Conservation (phyloP, 2,797 vertebrate genomes). For the Benthosema pterotum region DNA sequence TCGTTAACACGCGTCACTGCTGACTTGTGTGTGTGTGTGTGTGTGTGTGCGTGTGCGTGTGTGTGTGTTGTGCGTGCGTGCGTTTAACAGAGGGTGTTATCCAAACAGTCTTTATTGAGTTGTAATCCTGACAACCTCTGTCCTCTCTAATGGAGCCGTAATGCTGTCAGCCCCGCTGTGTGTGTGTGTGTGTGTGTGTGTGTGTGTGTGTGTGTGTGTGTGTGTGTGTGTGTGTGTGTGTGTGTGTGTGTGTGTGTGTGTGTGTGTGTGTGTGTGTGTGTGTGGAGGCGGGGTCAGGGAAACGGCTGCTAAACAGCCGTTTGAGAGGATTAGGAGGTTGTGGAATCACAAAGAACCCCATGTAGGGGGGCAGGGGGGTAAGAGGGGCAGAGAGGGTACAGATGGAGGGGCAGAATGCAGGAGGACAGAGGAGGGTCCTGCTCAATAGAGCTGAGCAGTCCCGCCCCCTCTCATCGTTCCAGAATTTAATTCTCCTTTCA, state of each 20-base stretch:
- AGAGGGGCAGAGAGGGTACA: background rate
- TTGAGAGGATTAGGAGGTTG: constrained; percentile 80
- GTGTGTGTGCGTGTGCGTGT: constrained; percentile 40
- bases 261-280: constrained; percentile 1
- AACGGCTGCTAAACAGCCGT: constrained; percentile 80
- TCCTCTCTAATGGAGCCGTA: constrained; percentile 63
- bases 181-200: constrained; percentile 7
- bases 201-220: constrained; percentile 20
- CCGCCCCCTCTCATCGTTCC: too few relatives aligned
- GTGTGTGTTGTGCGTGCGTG: constrained; percentile 30
- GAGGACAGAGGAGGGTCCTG: constrained; percentile 16
- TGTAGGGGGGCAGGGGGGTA: constrained; percentile 50
- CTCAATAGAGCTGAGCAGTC: too few relatives aligned
- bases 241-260: constrained; percentile 22
- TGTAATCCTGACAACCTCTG: constrained; percentile 71
- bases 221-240: constrained; percentile 13
- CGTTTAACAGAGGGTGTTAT: constrained; percentile 59
- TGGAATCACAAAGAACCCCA: constrained; percentile 76
- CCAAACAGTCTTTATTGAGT: constrained; percentile 70
- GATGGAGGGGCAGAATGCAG: background rate
- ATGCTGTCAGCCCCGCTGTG: background rate
- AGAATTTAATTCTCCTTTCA: too few relatives aligned
- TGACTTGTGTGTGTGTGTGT: background rate
- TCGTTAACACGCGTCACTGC: too few relatives aligned
- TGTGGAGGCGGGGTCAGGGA: constrained; percentile 61